Evolutionary conservation across 2,888 invertebrate genomes (phyloP).

Genomic region (Andrena trimmerana): DNA sequence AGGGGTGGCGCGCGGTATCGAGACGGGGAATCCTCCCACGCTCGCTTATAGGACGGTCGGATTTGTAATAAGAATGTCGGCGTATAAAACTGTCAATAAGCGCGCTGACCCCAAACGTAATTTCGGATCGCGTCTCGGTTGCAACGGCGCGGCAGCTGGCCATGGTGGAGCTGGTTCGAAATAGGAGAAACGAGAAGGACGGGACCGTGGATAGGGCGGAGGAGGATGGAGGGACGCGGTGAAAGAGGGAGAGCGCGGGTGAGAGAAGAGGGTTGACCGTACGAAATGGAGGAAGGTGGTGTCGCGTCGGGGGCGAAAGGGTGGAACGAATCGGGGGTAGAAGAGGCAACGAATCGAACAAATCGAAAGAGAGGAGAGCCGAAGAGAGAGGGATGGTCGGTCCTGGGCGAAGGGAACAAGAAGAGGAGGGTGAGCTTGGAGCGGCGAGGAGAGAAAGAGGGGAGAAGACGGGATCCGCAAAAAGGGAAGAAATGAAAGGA

Average conservation of each 20-base stretch:
- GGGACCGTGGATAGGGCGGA: conserved; percentile 12
- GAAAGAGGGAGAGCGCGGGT: neutral
- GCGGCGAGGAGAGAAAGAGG: conserved; percentile 48
- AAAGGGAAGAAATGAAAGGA: conserved; percentile 65
- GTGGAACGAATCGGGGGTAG: conserved; percentile 59
- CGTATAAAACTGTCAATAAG: conserved; percentile 79
- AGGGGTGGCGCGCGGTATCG: conserved; percentile 24
- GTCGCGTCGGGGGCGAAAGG: conserved; percentile 41
- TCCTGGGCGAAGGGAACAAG: conserved; percentile 23
- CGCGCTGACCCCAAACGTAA: conserved; percentile 78
- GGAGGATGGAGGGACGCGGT: conserved; percentile 7
- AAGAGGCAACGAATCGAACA: conserved; percentile 56
- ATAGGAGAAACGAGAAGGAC: neutral
- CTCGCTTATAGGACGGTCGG: conserved; percentile 59
- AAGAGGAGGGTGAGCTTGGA: conserved; percentile 60
- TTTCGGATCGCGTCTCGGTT: conserved; percentile 68
- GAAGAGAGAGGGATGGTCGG: conserved; percentile 39
- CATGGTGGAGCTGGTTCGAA: conserved; percentile 26
- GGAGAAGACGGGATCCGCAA: conserved; percentile 67
- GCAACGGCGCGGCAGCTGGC: conserved; percentile 42
- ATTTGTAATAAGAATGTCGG: conserved; percentile 78
- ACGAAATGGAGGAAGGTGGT: conserved; percentile 34
- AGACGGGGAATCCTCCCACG: conserved; percentile 49
- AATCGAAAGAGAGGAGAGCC: conserved; percentile 50
- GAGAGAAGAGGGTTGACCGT: conserved; percentile 22